Conservation (phyloP, 2,113 vertebrate species). For the Myodes glareolus region DNA sequence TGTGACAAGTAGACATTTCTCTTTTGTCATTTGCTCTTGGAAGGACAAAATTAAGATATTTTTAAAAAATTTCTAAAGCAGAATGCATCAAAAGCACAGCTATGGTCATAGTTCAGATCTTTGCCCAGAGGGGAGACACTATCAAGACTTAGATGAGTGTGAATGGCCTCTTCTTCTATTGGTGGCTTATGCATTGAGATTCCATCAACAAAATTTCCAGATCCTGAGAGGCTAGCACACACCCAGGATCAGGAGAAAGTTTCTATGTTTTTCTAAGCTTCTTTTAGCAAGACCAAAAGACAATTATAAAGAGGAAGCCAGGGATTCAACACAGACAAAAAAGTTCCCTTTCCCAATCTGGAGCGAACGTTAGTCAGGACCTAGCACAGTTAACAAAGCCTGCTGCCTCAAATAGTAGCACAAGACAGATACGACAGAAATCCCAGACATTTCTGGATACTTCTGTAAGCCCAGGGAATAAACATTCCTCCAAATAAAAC, state of each 20-base stretch:
- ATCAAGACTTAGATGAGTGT: neutral
- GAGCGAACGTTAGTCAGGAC: neutral
- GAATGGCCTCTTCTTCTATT: neutral
- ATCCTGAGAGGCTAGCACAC: neutral
- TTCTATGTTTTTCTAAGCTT: neutral
- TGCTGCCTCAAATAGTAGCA: neutral
- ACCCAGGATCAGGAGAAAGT: neutral
- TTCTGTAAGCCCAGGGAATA: neutral
- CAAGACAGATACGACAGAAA: neutral
- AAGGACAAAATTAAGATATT: neutral
- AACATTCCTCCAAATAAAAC: neutral
- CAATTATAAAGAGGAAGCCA: neutral
- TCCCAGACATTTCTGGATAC: neutral
- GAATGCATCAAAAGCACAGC: neutral
- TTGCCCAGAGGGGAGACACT: neutral
- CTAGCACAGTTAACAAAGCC: neutral
- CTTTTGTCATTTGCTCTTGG: neutral
- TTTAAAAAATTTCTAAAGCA: slow-evolving; percentile 34
- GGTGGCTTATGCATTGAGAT: neutral
- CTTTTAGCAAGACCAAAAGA: neutral
- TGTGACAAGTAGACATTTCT: neutral
- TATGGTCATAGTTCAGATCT: neutral
- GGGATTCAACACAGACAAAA: neutral
- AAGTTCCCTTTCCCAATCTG: neutral
- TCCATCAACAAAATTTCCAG: neutral